These are phyloP conservation scores for Drosophila flavopinicola DNA, from an alignment of 2,888 invertebrate genomes.

Conservation along the genomic window DNA sequence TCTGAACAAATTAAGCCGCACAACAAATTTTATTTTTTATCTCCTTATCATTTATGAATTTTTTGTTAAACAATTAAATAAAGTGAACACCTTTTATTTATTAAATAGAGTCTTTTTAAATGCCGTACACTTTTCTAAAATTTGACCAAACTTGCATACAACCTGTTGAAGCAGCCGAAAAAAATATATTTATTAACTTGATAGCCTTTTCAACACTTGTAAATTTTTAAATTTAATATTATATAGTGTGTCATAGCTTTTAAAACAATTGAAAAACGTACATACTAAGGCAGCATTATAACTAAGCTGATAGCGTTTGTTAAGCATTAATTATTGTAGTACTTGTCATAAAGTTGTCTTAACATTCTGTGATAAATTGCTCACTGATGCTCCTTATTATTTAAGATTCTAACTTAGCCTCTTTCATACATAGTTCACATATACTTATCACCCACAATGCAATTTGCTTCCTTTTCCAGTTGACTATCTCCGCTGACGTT, in stretches of 20 bases:
- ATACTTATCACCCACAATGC: constrained; percentile 23
- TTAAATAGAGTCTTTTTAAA: no score
- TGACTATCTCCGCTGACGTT: constrained; percentile 24
- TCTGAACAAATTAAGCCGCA: not conserved
- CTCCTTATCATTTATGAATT: not conserved
- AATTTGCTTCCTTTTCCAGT: constrained; percentile 29
- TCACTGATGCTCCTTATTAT: not conserved
- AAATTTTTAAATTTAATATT: no score
- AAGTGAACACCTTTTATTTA: no score
- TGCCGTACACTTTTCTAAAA: no score
- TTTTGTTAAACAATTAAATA: not conserved
- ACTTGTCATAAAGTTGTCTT: not conserved
- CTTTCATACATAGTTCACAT: not conserved
- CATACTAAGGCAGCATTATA: no score
- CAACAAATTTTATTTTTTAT: not conserved
- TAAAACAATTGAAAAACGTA: no score
- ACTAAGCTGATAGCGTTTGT: no score
- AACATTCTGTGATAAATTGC: not conserved
- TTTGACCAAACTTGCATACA: no score
- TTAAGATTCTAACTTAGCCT: not conserved
- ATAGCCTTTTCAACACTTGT: no score
- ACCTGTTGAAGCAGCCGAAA: no score
- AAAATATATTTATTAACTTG: no score
- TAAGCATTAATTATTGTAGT: not conserved
- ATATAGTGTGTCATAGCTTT: no score